A percentile compares a stretch with the other conserved stretches of the same genome.
These are phyloP conservation scores for Eunapius fragilis DNA, from an alignment of 37 sponge, comb jelly and placozoan species.

Conservation along the genomic window DNA sequence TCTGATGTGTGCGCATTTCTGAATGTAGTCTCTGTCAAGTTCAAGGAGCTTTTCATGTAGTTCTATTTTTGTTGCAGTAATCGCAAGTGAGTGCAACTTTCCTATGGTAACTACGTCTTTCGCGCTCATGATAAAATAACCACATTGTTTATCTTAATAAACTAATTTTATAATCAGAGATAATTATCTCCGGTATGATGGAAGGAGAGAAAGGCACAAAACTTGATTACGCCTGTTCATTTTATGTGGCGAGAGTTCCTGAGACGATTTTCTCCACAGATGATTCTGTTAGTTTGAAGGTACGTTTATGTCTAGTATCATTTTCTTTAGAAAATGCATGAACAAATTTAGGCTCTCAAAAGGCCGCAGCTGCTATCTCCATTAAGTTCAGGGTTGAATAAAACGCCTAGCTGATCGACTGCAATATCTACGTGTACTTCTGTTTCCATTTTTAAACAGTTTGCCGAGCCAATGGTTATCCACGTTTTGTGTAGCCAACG, in stretches of 20 bases:
- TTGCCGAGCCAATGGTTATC: too few species aligned
- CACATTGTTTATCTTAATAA: not conserved
- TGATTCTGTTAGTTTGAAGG: slow-evolving; percentile 19
- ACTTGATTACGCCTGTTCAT: slow-evolving; percentile 3
- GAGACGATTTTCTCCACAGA: slow-evolving; percentile 31
- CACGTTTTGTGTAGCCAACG: too few species aligned
- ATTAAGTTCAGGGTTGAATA: too few species aligned
- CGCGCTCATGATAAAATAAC: not conserved
- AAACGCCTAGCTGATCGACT: too few species aligned
- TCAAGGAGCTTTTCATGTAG: slow-evolving; percentile 2
- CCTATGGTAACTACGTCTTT: not conserved
- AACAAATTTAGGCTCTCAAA: too few species aligned
- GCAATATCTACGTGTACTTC: too few species aligned
- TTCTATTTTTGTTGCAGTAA: slow-evolving; percentile 32
- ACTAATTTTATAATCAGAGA: not conserved
- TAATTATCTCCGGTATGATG: too few species aligned
- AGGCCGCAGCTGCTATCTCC: too few species aligned
- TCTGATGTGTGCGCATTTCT: slow-evolving; percentile 22
- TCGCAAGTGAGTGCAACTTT: not conserved
- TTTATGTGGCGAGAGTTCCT: slow-evolving; percentile 62
- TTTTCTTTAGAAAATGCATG: too few species aligned
- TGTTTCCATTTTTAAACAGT: too few species aligned
- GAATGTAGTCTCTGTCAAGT: slow-evolving; percentile 17
- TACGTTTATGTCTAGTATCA: not conserved
- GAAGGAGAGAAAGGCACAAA: not conserved